These are phyloP conservation scores for Platysternon megacephalum DNA, from an alignment of 2,113 vertebrate genomes.

Conservation along the genomic window DNA sequence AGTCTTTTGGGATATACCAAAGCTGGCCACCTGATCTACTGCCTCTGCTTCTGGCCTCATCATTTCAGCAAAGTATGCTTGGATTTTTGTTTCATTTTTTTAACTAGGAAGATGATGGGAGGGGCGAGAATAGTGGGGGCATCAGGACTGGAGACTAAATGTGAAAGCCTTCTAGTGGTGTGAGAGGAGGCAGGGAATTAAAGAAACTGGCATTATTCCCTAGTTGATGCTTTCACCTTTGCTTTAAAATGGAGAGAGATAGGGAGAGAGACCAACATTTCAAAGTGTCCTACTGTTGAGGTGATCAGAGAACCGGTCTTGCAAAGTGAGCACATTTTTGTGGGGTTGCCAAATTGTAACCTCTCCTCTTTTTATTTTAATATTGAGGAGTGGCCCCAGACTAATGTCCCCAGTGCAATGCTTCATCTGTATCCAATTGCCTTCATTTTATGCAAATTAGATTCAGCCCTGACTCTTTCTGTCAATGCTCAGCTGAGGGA, in stretches of 20 bases:
- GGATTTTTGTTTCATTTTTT: background rate
- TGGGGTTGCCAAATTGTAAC: background rate
- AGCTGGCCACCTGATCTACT: background rate
- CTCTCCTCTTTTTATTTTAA: background rate
- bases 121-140: background rate
- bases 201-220: background rate
- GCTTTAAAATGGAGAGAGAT: background rate
- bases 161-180: background rate
- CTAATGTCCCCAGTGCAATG: background rate
- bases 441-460: fast-evolving
- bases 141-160: background rate
- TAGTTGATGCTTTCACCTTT: background rate
- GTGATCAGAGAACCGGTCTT: background rate
- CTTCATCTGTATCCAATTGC: too few species aligned
- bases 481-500: background rate
- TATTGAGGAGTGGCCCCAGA: background rate
- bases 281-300: background rate
- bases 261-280: background rate
- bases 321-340: background rate
- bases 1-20: background rate
- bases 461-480: fast-evolving
- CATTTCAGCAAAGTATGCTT: background rate
- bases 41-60: background rate
- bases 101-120: background rate
- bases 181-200: background rate